Evolutionary conservation across 2,797 vertebrate genomes (phyloP), one percentile per base, ranked within the genome.

Genomic region (Eidolon dupreanum): DNA sequence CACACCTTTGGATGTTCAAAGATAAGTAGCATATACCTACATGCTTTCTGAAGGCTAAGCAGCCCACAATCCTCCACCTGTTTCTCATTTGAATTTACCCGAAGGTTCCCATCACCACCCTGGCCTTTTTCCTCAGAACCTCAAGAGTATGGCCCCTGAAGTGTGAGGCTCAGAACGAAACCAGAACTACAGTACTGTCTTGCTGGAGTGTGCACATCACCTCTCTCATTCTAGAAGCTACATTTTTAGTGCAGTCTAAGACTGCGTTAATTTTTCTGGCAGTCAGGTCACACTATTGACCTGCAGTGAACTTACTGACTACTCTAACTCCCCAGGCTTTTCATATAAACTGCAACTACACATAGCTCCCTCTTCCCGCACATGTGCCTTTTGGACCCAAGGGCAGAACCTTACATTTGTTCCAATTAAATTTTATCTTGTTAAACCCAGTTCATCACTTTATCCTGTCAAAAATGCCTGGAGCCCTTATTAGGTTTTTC

Each of bases 401-500:
- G 95, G 97, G 96, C 95, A 96, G 96, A 95, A 83, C 95, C 96
- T 97, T 95, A 97, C 97, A 97, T 98, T 97, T 97, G 94, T 97
- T 97, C 94, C 96, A 97, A 97, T 97, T 98, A 97, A 97, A 96
- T 97, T 95, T 97, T 95, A 96, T 95, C 97, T 96, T 97, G 96
- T 97, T 97, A 97, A 96, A 97, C 84, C 33, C 90, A 66, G 95
- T 92, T 97, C 96, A 95, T 97, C 97, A 97, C 88, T 97, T 96
- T 77, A 86, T 63, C 88, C 85, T 97, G 97, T 98, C 97, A 97
- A 84, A 97, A 95, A 94, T 90, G 97, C 97, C 96, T 95, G 73
- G 83, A 98, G 96, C 96, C 74, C 95, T 98, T 95, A 89, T 97
- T 97, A 97, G 88, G 94, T 97, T 97, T 97, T 97, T 94, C 96